Evolutionary conservation across 2,888 invertebrate species (phyloP), one percentile per base, ranked within the genome.

Genomic region (Hypercompe scribonia): DNA sequence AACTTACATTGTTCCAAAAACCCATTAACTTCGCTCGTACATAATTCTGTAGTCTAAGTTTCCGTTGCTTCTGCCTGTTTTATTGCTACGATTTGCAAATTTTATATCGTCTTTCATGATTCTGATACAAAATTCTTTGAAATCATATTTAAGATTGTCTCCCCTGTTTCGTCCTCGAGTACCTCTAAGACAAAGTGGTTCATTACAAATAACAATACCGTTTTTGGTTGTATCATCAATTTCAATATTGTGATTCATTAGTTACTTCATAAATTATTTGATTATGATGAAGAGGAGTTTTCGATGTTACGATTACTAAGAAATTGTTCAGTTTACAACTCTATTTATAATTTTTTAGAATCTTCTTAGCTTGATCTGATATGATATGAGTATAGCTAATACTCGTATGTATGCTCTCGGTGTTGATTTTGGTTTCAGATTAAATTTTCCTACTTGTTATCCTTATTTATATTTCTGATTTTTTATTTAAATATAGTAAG

Each of bases 1-100:
- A 86, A 87, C 81, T 84, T 84, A 82, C 86, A 88, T 87, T 86
- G 89, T 89, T 88, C 82, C 84, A 84, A 80, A 79, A 81, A 87
- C 86, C 84, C 86, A 88, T 87, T 84, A 84, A 84, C 82, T 83
- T 84, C 77, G 76, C 77, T 80, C 72, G 80, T 83, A 83, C 87
- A 86, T 84, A 84, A 86, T 86, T 87, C 82, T 82, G 83, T 81
- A 76, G 81, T 80, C 75, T 84, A 86, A 87, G 86, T 88, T 87
- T 82, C 82, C 76, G 82, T 73, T 87, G 65, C 63, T 64, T 70
- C 54, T 65, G 70, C 63, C 69, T 84, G 82, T 80, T 89, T 90
- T 88, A 91, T 90, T 87, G 87, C 78, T 76, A 79, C 83, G 89
- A 89, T 87, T 91, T 92, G 92, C 89, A 91, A 92, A 92, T 91